Percentiles rank a stretch among this genome's conserved stretches.
Evolutionary conservation across 1,140 invertebrate genomes (phyloP).

Genomic region (Aphis craccivora): DNA sequence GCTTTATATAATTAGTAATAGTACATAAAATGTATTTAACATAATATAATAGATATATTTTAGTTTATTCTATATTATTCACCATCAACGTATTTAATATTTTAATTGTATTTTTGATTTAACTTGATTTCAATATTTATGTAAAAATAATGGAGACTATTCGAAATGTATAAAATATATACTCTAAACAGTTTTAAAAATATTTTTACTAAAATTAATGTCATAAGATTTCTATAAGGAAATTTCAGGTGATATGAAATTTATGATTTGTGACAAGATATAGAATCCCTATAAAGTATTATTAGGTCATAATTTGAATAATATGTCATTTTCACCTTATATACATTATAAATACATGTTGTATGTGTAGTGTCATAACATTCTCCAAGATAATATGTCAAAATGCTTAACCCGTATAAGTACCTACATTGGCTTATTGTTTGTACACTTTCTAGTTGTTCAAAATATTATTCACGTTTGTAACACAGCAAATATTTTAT

Average conservation of each 20-base stretch:
- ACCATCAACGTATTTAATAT: not conserved
- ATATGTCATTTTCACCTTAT: not conserved
- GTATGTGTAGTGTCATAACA: not conserved
- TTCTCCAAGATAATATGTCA: slow-evolving; percentile 31
- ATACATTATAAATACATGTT: not conserved
- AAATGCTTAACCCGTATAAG: slow-evolving; percentile 19
- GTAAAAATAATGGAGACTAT: not conserved
- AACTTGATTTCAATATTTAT: not conserved
- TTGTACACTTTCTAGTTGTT: slow-evolving; percentile 17
- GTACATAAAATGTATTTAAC: not conserved
- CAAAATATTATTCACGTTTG: slow-evolving; percentile 3
- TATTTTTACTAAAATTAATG: not conserved
- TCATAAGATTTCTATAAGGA: not conserved
- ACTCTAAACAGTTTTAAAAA: not conserved
- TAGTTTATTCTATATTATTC: not conserved
- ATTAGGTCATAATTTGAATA: slow-evolving; percentile 13
- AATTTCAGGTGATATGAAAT: not conserved
- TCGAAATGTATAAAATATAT: not conserved
- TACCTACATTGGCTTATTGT: slow-evolving; percentile 26
- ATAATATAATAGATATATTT: not conserved
- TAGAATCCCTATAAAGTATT: not conserved
- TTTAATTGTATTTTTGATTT: not conserved
- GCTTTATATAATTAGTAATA: not conserved
- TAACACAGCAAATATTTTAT: not conserved
- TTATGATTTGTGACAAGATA: not conserved